These are phyloP conservation scores for Athalia circularis DNA, from an alignment of 2,888 invertebrate species.

Conservation along the genomic window DNA sequence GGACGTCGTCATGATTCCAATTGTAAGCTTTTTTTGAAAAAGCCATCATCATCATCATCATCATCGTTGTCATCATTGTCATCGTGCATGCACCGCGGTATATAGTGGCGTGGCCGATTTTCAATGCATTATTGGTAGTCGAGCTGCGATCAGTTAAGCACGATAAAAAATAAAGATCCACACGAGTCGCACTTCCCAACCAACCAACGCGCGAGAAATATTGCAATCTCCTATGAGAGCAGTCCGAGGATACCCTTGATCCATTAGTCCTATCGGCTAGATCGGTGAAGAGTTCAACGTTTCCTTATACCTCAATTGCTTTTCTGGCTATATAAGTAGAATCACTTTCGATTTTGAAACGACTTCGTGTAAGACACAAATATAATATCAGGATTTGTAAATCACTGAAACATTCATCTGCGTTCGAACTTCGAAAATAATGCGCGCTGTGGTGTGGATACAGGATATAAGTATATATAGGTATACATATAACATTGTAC, in stretches of 20 bases:
- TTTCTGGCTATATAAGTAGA: neutral
- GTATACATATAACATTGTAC: neutral
- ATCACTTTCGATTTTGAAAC: slow-evolving; percentile 7
- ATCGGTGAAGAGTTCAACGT: neutral
- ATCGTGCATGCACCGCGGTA: too few relatives aligned
- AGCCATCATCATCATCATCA: too few relatives aligned
- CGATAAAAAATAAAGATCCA: slow-evolving; percentile 4
- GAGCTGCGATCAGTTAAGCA: slow-evolving; percentile 5
- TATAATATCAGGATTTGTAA: neutral
- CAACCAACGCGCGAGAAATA: neutral
- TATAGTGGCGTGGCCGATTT: slow-evolving; percentile 23
- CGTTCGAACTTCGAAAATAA: neutral
- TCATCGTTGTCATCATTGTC: too few relatives aligned
- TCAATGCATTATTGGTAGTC: neutral
- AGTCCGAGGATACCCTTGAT: neutral
- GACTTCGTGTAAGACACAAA: neutral
- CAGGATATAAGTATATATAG: neutral
- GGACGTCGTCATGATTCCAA: too few relatives aligned
- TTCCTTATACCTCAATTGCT: neutral
- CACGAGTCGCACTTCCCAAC: neutral
- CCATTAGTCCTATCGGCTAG: neutral
- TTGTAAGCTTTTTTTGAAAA: too few relatives aligned
- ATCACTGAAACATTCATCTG: neutral
- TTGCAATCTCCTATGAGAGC: neutral
- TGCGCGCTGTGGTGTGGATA: too few relatives aligned